Percentiles rank a stretch among this genome's conserved stretches.
Evolutionary conservation across 2,797 vertebrate genomes (phyloP).

Genomic region (Nyctalus aviator): DNA sequence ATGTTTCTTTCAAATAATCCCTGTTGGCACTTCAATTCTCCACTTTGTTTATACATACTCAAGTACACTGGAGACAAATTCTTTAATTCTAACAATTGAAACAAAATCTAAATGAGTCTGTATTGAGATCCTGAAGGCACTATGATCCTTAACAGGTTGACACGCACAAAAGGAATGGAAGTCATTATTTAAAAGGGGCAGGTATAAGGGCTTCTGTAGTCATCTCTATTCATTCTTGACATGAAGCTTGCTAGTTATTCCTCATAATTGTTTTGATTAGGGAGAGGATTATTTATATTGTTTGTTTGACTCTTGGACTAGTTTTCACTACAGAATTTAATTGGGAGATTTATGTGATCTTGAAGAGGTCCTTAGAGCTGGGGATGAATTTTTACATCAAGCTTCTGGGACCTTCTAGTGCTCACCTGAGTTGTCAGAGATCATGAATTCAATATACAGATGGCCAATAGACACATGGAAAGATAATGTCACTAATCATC

Average conservation of each 20-base stretch:
- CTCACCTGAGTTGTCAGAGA: not conserved
- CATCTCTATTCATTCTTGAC: not conserved
- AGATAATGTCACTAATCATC: not conserved
- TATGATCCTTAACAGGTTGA: not conserved
- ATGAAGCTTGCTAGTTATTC: not conserved
- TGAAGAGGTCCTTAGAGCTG: not conserved
- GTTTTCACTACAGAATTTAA: not conserved
- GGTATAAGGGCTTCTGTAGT: not conserved
- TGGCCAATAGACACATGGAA: not conserved
- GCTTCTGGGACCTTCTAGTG: not conserved
- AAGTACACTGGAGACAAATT: not conserved
- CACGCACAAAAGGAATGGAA: not conserved
- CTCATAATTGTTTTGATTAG: not conserved
- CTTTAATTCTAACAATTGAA: not conserved
- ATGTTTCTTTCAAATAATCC: not conserved
- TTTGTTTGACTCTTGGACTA: not conserved
- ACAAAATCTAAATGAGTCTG: not conserved
- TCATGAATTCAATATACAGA: not conserved
- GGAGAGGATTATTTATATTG: not conserved
- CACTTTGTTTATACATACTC: slow-evolving; percentile 3
- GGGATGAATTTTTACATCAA: not conserved
- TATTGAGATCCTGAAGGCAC: not conserved
- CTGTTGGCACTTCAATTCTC: not conserved
- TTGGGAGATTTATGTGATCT: not conserved
- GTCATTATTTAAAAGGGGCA: not conserved